These are phyloP conservation scores for Tachina fera DNA, from an alignment of 2,888 invertebrate species.

Conservation along the genomic window DNA sequence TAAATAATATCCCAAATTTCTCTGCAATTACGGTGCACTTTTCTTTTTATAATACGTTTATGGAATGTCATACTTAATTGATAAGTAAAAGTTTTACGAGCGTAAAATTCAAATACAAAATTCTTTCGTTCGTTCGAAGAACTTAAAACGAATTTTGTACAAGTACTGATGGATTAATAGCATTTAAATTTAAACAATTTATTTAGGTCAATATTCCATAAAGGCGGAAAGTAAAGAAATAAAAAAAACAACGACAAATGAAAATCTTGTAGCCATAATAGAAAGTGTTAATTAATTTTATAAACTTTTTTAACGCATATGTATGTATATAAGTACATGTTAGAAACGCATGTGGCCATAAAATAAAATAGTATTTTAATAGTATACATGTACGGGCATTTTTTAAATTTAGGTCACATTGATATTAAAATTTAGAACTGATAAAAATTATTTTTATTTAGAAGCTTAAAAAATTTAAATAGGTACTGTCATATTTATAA, in stretches of 20 bases:
- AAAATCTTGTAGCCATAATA: slow-evolving; percentile 40
- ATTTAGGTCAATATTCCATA: slow-evolving; percentile 65
- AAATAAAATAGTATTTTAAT: slow-evolving; percentile 24
- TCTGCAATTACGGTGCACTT: too few relatives aligned
- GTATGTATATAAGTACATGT: background rate
- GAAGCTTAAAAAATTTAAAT: too few relatives aligned
- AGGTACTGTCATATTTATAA: too few relatives aligned
- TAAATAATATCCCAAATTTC: too few relatives aligned
- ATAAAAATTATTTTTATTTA: too few relatives aligned
- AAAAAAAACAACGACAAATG: slow-evolving; percentile 13
- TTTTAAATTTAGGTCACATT: too few relatives aligned
- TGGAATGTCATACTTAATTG: slow-evolving; percentile 28
- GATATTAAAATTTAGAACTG: too few relatives aligned
- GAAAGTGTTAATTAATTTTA: slow-evolving; percentile 67
- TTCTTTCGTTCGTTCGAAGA: background rate
- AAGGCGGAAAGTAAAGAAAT: slow-evolving; percentile 5
- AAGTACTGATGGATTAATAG: slow-evolving; percentile 19
- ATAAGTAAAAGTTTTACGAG: slow-evolving; percentile 49
- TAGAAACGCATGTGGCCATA: background rate
- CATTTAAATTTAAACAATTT: slow-evolving; percentile 52
- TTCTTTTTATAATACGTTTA: background rate
- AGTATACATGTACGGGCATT: too few relatives aligned
- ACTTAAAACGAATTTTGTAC: background rate
- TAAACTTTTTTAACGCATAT: slow-evolving; percentile 18
- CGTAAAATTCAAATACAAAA: background rate